Evolutionary conservation across 2,113 vertebrate genomes (phyloP).

Genomic region (Camarhynchus parvulus): DNA sequence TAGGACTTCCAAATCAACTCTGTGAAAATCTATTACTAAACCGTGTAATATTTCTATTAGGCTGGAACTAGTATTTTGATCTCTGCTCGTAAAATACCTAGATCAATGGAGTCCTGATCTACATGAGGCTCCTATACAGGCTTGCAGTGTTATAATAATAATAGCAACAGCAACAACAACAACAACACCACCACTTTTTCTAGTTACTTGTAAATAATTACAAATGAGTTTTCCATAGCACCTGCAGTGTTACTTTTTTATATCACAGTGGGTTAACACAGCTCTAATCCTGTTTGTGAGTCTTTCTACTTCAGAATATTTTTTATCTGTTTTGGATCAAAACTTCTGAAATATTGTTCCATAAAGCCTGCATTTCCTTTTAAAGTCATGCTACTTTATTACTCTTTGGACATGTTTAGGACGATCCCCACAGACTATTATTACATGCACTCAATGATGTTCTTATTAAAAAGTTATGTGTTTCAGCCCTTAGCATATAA

Average conservation of each 20-base stretch:
- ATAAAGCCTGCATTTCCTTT: constrained; percentile 43
- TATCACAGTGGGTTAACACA: neutral
- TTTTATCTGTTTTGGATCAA: neutral
- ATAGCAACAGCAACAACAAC: neutral
- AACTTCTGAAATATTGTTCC: constrained; percentile 44
- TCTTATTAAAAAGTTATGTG: constrained; percentile 39
- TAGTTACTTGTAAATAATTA: neutral
- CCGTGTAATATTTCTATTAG: neutral
- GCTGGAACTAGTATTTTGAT: neutral
- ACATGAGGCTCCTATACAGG: neutral
- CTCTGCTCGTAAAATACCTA: neutral
- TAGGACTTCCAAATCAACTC: neutral
- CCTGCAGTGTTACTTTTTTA: neutral
- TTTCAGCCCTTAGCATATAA: neutral
- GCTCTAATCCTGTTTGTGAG: neutral
- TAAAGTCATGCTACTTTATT: constrained; percentile 23
- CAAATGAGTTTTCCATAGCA: neutral
- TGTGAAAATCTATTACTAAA: neutral
- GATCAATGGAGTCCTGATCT: neutral
- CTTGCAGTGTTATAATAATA: neutral
- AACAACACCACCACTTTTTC: neutral
- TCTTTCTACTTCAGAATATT: neutral
- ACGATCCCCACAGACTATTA: constrained; percentile 19
- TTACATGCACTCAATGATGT: constrained; percentile 19
- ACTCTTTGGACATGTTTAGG: constrained; percentile 32